Evolutionary conservation across 2,888 invertebrate genomes (phyloP).

Genomic region (Meandrusa payeni): DNA sequence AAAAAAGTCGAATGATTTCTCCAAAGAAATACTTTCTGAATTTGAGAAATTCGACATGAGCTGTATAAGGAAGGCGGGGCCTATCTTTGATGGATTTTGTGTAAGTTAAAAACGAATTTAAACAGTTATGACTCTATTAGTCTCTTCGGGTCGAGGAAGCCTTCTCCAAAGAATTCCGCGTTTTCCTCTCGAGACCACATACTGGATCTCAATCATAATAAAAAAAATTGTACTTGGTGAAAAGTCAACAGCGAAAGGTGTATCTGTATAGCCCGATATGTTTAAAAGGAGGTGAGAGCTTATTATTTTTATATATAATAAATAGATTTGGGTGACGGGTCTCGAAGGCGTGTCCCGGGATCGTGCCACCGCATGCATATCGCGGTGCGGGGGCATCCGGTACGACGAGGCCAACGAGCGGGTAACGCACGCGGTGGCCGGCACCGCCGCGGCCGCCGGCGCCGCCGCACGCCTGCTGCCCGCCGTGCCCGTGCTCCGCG

Average conservation of each 20-base stretch:
- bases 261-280: no score
- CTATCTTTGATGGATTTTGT: conserved; percentile 94
- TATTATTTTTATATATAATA: conserved; percentile 6
- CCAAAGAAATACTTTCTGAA: conserved; percentile 50
- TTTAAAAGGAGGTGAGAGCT: no score
- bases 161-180: no score
- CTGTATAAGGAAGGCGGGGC: conserved; percentile 86
- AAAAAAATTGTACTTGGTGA: no score
- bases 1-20: conserved; percentile 43
- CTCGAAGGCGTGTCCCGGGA: conserved; percentile 58
- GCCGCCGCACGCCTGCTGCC: conserved; percentile 37
- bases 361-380: conserved; percentile 55
- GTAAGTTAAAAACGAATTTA: conserved; percentile 71
- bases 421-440: conserved; percentile 88
- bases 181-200: no score
- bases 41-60: conserved; percentile 81
- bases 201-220: no score
- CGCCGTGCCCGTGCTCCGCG: conserved; percentile 82
- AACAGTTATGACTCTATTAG: no score
- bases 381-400: conserved; percentile 90
- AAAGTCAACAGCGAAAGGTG: no score
- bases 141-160: no score
- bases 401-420: conserved; percentile 87
- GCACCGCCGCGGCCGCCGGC: conserved; percentile 44
- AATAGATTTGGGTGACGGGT: conserved; percentile 65